These are phyloP conservation scores for Okapia johnstoni DNA, from an alignment of 2,113 vertebrate species.

Conservation along the genomic window DNA sequence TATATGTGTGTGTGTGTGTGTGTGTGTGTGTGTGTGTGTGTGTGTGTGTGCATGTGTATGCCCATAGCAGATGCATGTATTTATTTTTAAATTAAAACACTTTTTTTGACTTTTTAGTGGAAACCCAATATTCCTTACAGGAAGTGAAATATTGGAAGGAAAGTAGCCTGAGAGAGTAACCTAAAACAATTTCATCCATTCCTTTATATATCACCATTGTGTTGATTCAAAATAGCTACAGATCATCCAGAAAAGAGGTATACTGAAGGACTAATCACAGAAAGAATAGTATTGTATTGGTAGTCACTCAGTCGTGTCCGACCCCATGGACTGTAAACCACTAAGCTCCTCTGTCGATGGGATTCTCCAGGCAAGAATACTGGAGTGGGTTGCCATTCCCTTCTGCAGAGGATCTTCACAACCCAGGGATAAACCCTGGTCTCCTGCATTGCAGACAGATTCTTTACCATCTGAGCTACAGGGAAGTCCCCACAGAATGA, in stretches of 20 bases:
- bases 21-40: neutral
- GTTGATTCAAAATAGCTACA: neutral
- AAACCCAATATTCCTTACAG: neutral
- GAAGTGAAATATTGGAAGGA: neutral
- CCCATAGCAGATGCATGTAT: neutral
- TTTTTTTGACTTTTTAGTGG: neutral
- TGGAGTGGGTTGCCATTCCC: neutral
- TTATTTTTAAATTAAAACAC: neutral
- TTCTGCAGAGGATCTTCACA: neutral
- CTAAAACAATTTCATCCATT: neutral
- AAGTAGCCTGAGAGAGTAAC: neutral
- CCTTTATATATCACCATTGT: neutral
- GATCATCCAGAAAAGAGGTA: neutral
- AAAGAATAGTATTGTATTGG: neutral
- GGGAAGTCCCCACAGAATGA: neutral
- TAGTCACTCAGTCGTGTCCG: accelerated
- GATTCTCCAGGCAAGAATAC: neutral
- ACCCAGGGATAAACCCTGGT: neutral
- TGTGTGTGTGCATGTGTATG: neutral
- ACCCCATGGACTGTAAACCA: neutral
- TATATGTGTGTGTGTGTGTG: accelerated
- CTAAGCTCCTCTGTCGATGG: neutral
- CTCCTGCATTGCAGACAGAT: neutral
- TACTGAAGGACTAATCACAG: neutral
- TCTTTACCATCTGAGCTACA: neutral